Percentiles rank a stretch among this genome's conserved stretches.
These are phyloP conservation scores for Cyphomyrmex costatus DNA, from an alignment of 1,140 invertebrate species.

Conservation along the genomic window DNA sequence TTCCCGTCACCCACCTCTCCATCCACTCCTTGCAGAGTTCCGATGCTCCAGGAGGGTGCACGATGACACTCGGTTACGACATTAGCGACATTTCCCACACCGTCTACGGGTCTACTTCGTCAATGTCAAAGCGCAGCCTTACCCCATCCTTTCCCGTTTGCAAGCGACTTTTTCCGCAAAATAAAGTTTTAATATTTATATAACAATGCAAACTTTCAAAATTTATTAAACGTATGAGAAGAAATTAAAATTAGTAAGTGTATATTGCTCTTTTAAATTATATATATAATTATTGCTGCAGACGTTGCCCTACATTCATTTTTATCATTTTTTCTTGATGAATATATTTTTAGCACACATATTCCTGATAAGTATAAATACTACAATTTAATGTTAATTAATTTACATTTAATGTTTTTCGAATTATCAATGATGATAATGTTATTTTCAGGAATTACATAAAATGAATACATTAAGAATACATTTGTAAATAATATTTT, in stretches of 20 bases:
- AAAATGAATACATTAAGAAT: neutral
- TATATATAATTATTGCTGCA: neutral
- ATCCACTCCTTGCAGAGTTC: conserved; percentile 64
- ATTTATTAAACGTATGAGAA: neutral
- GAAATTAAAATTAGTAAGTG: neutral
- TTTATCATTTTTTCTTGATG: neutral
- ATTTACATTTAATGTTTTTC: too few relatives aligned
- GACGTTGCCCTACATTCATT: neutral
- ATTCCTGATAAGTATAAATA: neutral
- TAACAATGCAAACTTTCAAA: neutral
- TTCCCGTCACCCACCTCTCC: conserved; percentile 56
- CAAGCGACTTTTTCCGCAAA: conserved; percentile 69
- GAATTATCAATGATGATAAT: neutral
- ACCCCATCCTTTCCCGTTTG: conserved; percentile 14
- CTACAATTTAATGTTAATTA: too few relatives aligned
- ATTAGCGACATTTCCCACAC: conserved; percentile 82
- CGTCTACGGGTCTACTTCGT: conserved; percentile 79
- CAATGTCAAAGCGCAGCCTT: conserved; percentile 77
- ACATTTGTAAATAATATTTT: neutral
- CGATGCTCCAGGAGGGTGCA: conserved; percentile 74
- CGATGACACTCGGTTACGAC: conserved; percentile 83
- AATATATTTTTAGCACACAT: neutral
- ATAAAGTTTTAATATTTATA: conserved; percentile 59
- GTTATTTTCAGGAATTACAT: neutral
- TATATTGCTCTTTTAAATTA: neutral